Evolutionary conservation across 1,140 invertebrate species (phyloP).

Genomic region (Procambarus clarkii): DNA sequence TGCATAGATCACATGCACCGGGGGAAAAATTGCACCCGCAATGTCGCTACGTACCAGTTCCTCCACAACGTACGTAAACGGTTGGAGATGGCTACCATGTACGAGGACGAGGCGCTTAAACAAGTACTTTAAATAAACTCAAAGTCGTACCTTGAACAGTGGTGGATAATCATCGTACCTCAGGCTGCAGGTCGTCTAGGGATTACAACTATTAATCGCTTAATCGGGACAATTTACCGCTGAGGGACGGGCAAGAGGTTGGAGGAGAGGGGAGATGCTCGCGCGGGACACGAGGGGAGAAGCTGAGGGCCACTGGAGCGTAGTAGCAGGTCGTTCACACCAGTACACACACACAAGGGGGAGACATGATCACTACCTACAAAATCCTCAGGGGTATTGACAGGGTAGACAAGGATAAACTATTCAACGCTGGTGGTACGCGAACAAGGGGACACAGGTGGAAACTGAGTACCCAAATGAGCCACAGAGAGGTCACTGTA

Average conservation of each 20-base stretch:
- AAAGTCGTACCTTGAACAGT: not conserved
- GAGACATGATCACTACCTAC: too few species aligned
- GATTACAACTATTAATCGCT: conserved; percentile 62
- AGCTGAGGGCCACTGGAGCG: too few species aligned
- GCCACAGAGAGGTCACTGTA: too few species aligned
- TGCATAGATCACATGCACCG: conserved; percentile 53
- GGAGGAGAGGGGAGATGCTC: not conserved
- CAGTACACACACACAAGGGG: too few species aligned
- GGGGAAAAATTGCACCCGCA: conserved; percentile 17
- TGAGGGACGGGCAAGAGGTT: conserved; percentile 1
- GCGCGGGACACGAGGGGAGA: not conserved
- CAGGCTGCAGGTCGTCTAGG: not conserved
- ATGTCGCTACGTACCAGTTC: not conserved
- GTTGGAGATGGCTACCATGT: too few species aligned
- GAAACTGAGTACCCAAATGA: too few species aligned
- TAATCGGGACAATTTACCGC: conserved; percentile 54
- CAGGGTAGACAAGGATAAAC: too few species aligned
- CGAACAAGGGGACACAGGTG: too few species aligned
- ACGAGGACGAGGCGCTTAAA: not conserved
- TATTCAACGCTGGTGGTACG: too few species aligned
- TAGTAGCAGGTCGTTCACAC: too few species aligned
- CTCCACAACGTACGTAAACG: too few species aligned
- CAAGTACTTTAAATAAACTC: not conserved
- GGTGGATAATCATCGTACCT: conserved; percentile 17
- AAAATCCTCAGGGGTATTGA: too few species aligned